Evolutionary conservation across 2,888 invertebrate species (phyloP).

Genomic region (Panzeria rudis): DNA sequence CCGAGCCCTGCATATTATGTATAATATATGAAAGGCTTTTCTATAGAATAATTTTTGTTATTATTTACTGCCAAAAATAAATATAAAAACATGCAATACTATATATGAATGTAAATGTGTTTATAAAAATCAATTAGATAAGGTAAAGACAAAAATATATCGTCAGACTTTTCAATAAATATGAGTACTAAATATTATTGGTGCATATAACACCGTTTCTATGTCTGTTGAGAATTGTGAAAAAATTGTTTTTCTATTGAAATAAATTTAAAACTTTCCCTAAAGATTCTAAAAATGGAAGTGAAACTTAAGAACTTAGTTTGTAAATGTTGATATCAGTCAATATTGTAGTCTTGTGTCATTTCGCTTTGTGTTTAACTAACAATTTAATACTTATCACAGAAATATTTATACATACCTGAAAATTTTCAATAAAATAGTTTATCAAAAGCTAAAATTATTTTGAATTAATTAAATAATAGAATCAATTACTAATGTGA

Average conservation of each 20-base stretch:
- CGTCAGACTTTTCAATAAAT: constrained; percentile 20
- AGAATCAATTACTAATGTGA: too few relatives aligned
- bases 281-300: background rate
- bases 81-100: background rate
- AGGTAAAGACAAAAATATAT: constrained; percentile 11
- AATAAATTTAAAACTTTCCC: background rate
- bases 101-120: constrained; percentile 3
- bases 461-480: too few relatives aligned
- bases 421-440: too few relatives aligned
- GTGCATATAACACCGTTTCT: constrained; percentile 25
- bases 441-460: too few relatives aligned
- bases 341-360: too few relatives aligned
- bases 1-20: too few relatives aligned
- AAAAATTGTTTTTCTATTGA: too few relatives aligned
- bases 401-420: too few relatives aligned
- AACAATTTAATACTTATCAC: too few relatives aligned
- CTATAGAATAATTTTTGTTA: constrained; percentile 18
- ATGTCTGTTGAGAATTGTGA: background rate
- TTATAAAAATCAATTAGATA: constrained; percentile 39
- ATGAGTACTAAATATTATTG: background rate
- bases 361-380: too few relatives aligned
- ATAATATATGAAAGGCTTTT: constrained; percentile 7
- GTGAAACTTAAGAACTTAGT: too few relatives aligned
- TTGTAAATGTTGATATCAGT: too few relatives aligned
- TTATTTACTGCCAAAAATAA: constrained; percentile 20